Evolutionary conservation across 1,140 invertebrate genomes (phyloP), one percentile per base, ranked within the genome.

Genomic region (Rhagoletis pomonella): DNA sequence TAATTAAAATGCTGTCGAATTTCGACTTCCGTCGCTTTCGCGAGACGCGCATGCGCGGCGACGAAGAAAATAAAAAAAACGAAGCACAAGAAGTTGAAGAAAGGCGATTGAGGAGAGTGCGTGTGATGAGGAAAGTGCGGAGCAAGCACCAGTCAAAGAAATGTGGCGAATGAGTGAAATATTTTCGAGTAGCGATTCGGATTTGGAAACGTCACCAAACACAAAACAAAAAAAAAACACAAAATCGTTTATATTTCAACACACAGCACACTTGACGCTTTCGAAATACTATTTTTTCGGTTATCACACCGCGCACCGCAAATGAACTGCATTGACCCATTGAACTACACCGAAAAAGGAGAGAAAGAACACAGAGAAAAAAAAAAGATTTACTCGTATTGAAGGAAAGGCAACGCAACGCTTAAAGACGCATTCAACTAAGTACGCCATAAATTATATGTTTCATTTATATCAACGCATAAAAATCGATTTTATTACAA

Each of bases 1-100:
- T 88, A 88, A 88, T 88, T 88, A 88, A 88, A 88, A 86, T 88
- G 87, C 84, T 88, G 85, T 88, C 87, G 69, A 85, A 62, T 86
- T 86, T 86, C 59, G 87, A 81, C 73, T 81, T 81, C 47, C 73
- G 73, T 55, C 73, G 29, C 29, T 29, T 62, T n/a, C 6, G 47
- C 47, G 44, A 81, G 19, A 65, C 64, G 39, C 12, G 44, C 12
- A 17, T 7, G 5, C 50, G 50, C 50, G 10, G 10, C 5, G 50
- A 55, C 5, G 50, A 1, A 29, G 50, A 73, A 4, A 47, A 47
- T 6, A 17, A 12, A 39, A 39, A 9, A 67, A 67, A 42, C n/a
- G 39, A 39, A 10, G n/a, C 65, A 14, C 6, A 59, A 59, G 3
- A 65, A 65, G 65, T 67, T 12, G 9, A 9, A 55, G 50, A 55